Percentiles rank a stretch among this genome's conserved stretches.
Evolutionary conservation across 2,888 invertebrate species (phyloP).

Genomic region (Watsonalla cultraria): DNA sequence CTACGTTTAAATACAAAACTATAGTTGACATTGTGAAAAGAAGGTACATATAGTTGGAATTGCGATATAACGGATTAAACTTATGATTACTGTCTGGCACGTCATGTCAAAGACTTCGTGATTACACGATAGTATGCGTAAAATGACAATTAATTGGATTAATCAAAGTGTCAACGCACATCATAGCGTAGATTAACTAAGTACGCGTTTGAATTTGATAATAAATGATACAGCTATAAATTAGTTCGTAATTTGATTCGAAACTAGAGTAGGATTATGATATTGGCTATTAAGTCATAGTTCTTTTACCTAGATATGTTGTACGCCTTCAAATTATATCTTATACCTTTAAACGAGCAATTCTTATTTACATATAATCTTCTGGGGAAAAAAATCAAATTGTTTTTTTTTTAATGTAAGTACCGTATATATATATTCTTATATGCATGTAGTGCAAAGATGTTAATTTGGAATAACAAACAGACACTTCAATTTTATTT

Average conservation of each 20-base stretch:
- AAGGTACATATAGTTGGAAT: not conserved
- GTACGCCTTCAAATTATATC: too few relatives aligned
- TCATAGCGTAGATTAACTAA: constrained; percentile 9
- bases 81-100: constrained; percentile 4
- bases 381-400: too few relatives aligned
- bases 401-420: too few relatives aligned
- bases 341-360: too few relatives aligned
- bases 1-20: not conserved
- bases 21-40: too few relatives aligned
- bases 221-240: constrained; percentile 16
- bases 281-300: not conserved
- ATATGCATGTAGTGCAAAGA: too few relatives aligned
- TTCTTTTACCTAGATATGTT: too few relatives aligned
- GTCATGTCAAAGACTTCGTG: constrained; percentile 25
- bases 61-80: not conserved
- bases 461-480: too few relatives aligned
- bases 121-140: constrained; percentile 26
- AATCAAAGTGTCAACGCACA: constrained; percentile 36
- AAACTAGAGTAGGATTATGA: constrained; percentile 4
- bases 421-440: too few relatives aligned
- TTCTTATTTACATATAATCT: too few relatives aligned
- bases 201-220: constrained; percentile 16
- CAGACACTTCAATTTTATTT: too few relatives aligned
- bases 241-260: constrained; percentile 14
- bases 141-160: constrained; percentile 34